These are phyloP conservation scores for Spicauda simplicius DNA, from an alignment of 2,888 invertebrate genomes.

Conservation along the genomic window DNA sequence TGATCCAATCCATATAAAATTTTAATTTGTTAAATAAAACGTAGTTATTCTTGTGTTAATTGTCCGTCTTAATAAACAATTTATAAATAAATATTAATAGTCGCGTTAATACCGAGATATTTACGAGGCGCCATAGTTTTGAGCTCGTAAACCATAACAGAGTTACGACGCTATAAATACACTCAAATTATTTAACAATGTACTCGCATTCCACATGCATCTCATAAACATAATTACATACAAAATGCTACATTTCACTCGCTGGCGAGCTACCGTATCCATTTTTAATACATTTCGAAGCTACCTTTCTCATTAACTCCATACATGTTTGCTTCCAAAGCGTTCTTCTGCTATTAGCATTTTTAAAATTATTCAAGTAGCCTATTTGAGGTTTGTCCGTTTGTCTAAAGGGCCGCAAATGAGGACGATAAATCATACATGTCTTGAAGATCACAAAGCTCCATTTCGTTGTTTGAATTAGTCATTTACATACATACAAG, in stretches of 20 bases:
- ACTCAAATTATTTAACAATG: conserved; percentile 34
- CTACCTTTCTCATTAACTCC: conserved; percentile 16
- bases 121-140: conserved; percentile 32
- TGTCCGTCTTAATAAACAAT: background rate
- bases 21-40: too few species aligned
- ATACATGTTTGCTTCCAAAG: background rate
- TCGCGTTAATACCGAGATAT: conserved; percentile 30
- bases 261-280: conserved; percentile 53
- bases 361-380: conserved; percentile 72
- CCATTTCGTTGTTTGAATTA: conserved; percentile 34
- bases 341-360: conserved; percentile 51
- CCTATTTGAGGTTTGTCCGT: conserved; percentile 63
- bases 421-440: conserved; percentile 54
- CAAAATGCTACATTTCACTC: conserved; percentile 49
- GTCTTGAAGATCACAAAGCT: conserved; percentile 50
- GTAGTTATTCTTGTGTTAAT: too few species aligned
- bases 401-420: conserved; percentile 60
- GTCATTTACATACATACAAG: conserved; percentile 42
- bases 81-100: conserved; percentile 5
- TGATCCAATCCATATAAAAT: too few species aligned
- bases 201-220: conserved; percentile 40
- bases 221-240: conserved; percentile 52
- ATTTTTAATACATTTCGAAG: conserved; percentile 32
- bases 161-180: conserved; percentile 35
- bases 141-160: conserved; percentile 33